A percentile compares a stretch with the other conserved stretches of the same genome.
These are phyloP conservation scores for Cydia splendana DNA, from an alignment of 1,140 invertebrate genomes.

Conservation along the genomic window DNA sequence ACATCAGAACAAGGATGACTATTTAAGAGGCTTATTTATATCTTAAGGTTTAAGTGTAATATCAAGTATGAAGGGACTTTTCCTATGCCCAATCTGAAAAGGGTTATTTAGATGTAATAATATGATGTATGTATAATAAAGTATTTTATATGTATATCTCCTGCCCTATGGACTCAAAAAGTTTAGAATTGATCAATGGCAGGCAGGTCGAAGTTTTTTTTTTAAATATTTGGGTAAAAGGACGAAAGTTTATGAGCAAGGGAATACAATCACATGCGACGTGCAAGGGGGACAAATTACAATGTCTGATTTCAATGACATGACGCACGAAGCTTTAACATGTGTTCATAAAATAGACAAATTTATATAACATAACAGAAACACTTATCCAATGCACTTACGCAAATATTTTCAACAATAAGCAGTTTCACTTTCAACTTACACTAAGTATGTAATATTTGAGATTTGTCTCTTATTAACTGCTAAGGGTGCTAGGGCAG, in stretches of 20 bases:
- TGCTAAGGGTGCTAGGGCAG: constrained; percentile 76
- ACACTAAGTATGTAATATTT: constrained; percentile 2
- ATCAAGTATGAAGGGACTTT: not conserved
- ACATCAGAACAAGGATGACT: not conserved
- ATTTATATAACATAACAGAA: not conserved
- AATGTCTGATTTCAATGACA: not conserved
- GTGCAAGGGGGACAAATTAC: not conserved
- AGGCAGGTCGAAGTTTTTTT: not conserved
- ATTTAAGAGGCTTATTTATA: too few species aligned
- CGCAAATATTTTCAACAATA: constrained; percentile 1
- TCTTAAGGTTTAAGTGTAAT: not conserved
- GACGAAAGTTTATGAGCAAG: constrained; percentile 8
- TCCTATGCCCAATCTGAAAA: not conserved
- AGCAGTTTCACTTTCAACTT: constrained; percentile 5
- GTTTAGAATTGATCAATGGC: not conserved
- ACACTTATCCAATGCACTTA: constrained; percentile 2
- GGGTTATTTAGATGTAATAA: not conserved
- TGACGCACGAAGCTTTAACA: not conserved
- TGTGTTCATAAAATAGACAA: constrained; percentile 5
- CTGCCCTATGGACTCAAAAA: constrained; percentile 5
- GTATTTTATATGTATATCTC: not conserved
- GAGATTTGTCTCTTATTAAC: constrained; percentile 16
- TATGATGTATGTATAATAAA: not conserved
- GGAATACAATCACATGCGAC: constrained; percentile 18
- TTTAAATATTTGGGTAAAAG: not conserved